These are phyloP conservation scores for Aplysina aerophoba DNA, from an alignment of 37 sponge, comb jelly and placozoan genomes.

Conservation along the genomic window DNA sequence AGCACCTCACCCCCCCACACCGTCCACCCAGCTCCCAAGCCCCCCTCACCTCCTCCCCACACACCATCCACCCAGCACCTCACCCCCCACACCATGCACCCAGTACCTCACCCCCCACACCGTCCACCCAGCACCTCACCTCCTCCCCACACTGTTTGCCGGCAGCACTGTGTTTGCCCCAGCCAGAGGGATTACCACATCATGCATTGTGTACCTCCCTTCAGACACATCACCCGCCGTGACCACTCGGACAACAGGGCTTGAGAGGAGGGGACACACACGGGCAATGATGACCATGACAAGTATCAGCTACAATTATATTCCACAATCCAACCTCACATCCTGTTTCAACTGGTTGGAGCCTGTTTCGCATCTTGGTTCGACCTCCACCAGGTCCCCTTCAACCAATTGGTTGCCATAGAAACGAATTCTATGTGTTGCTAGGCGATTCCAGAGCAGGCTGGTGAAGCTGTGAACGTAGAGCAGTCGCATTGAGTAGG, in stretches of 20 bases:
- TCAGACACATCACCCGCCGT: background rate
- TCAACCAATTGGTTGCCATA: slow-evolving; percentile 60
- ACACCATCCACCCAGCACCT: too few species aligned
- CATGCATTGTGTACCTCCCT: slow-evolving; percentile 34
- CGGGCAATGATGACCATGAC: background rate
- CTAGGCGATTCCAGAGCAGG: slow-evolving; percentile 67
- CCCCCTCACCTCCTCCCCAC: too few species aligned
- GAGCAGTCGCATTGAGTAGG: slow-evolving; percentile 34
- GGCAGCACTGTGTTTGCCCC: slow-evolving; percentile 44
- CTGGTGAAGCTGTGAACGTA: slow-evolving; percentile 48
- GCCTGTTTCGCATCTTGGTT: background rate
- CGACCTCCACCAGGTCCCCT: slow-evolving; percentile 55
- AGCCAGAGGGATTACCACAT: slow-evolving; percentile 63
- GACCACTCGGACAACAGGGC: slow-evolving; percentile 6
- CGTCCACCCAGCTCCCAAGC: background rate
- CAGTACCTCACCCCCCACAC: background rate
- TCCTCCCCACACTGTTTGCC: slow-evolving; percentile 45
- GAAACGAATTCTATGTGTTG: slow-evolving; percentile 35
- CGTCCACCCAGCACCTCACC: slow-evolving; percentile 20
- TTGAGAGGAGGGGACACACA: background rate
- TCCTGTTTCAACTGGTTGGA: background rate
- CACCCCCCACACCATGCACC: background rate
- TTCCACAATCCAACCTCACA: background rate
- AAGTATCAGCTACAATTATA: background rate
- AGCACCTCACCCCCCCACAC: slow-evolving; percentile 15